phyloP scores from a whole-genome alignment of 2,888 invertebrate genomes.

The Mythimna ferrago region DNA sequence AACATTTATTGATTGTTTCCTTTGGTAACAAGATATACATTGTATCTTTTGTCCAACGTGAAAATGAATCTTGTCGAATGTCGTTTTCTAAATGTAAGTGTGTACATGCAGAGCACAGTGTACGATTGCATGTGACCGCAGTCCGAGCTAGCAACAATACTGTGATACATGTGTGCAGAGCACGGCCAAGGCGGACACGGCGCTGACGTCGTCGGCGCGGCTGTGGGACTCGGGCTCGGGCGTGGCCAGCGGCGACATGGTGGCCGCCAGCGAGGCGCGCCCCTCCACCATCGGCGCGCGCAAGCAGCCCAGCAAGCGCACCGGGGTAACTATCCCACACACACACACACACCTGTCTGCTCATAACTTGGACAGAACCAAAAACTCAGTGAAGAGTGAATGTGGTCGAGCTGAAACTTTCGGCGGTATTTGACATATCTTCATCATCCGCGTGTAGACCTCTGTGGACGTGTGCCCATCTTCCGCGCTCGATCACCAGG shows the following conservation, averaged over 20 bases:
- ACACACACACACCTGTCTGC: not conserved
- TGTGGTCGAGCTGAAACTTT: not conserved
- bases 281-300: conserved; percentile 59
- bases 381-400: not conserved
- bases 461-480: no score
- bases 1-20: no score
- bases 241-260: conserved; percentile 56
- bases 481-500: not conserved
- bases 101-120: no score
- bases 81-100: not conserved
- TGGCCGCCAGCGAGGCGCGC: conserved; percentile 57
- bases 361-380: not conserved
- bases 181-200: conserved; percentile 55
- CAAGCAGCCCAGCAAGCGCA: conserved; percentile 39
- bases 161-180: conserved; percentile 31
- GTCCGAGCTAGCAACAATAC: not conserved
- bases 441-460: no score
- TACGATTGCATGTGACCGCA: no score
- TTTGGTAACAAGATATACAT: not conserved
- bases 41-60: not conserved
- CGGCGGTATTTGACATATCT: not conserved
- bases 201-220: conserved; percentile 81
- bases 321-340: conserved; percentile 14
- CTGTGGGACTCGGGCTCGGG: conserved; percentile 79
- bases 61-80: not conserved